Conservation (phyloP, 92 coral and sea anemone genomes). For the Galaxea fascicularis region DNA sequence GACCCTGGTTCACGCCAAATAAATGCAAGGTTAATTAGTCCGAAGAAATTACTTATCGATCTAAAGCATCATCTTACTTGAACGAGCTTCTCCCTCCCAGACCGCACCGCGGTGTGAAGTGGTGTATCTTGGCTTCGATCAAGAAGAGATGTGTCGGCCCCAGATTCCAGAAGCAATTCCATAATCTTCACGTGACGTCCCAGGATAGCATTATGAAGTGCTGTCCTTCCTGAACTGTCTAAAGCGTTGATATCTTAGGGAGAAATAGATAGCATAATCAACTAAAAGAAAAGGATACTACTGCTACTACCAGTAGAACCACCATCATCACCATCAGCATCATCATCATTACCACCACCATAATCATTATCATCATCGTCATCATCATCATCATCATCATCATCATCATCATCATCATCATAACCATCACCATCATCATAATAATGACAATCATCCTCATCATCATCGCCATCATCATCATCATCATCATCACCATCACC, state of each 20-base stretch:
- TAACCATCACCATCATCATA: too few relatives aligned
- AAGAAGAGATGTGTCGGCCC: constrained; percentile 71
- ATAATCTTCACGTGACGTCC: constrained; percentile 72
- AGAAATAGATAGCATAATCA: background rate
- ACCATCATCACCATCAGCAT: too few relatives aligned
- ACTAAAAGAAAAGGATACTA: background rate
- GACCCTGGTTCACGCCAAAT: too few relatives aligned
- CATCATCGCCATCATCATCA: too few relatives aligned
- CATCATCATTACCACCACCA: too few relatives aligned
- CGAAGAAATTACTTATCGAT: too few relatives aligned
- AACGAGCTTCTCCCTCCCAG: constrained; percentile 78
- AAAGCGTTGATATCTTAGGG: constrained; percentile 65
- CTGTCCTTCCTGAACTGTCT: constrained; percentile 83
- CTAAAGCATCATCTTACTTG: constrained; percentile 41
- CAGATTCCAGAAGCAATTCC: constrained; percentile 64
- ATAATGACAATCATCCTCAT: too few relatives aligned
- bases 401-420: too few relatives aligned
- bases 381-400: too few relatives aligned
- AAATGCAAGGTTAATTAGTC: too few relatives aligned
- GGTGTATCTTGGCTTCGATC: constrained; percentile 87
- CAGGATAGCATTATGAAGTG: constrained; percentile 80
- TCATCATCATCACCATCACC: too few relatives aligned
- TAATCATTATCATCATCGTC: too few relatives aligned
- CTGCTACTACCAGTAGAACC: background rate
- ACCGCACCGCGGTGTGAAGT: constrained; percentile 81